Evolutionary conservation across 2,113 vertebrate genomes (phyloP).

Genomic region (Amia ocellicauda): DNA sequence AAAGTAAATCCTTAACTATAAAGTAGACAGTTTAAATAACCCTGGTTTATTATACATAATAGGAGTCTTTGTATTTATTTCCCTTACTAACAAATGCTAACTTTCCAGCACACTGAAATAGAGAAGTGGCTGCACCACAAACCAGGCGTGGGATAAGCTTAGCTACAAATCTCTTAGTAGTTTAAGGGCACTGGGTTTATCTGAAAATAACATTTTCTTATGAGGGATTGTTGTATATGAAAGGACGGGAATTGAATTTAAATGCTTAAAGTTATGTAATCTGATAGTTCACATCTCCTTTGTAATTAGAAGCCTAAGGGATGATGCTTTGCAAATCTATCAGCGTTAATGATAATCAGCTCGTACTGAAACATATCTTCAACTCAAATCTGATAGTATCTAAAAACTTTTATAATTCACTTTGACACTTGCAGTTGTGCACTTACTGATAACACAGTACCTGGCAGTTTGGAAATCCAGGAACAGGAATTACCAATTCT

Average conservation of each 20-base stretch:
- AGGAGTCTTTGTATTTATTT: background rate
- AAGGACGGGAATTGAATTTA: conserved; percentile 42
- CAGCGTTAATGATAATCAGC: conserved; percentile 69
- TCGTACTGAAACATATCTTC: conserved; percentile 42
- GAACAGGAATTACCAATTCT: too few relatives aligned
- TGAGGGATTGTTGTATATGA: conserved; percentile 44
- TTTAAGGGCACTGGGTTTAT: background rate
- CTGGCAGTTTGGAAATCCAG: too few relatives aligned
- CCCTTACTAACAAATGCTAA: background rate
- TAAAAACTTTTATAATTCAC: conserved; percentile 48
- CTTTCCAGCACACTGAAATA: too few relatives aligned
- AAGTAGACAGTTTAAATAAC: background rate
- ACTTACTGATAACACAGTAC: too few relatives aligned
- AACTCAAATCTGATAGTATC: conserved; percentile 35
- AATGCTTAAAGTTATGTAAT: conserved; percentile 65
- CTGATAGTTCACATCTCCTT: conserved; percentile 62
- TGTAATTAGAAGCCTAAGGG: conserved; percentile 65
- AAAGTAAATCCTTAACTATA: background rate
- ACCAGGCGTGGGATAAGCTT: background rate
- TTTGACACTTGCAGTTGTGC: too few relatives aligned
- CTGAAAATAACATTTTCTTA: conserved; percentile 41
- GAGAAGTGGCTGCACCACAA: background rate
- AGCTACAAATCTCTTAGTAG: background rate
- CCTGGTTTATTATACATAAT: background rate
- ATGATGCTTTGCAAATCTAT: conserved; percentile 57